phyloP scores from a whole-genome alignment of 2,888 invertebrate species.

The Cancer borealis region DNA sequence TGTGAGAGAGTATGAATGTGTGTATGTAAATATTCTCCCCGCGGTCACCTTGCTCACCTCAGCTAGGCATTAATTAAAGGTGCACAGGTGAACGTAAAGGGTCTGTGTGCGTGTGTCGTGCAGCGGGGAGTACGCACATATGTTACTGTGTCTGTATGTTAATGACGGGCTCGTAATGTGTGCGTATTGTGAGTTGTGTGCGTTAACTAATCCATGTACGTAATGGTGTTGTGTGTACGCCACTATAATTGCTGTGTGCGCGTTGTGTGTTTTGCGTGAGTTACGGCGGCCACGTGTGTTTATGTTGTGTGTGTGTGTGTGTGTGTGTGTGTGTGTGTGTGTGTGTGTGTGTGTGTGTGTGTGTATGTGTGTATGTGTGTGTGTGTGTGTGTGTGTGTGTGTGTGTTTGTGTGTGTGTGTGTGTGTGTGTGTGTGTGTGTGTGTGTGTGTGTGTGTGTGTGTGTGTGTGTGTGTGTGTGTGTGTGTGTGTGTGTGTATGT shows the following conservation, averaged over 20 bases:
- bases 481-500: not conserved
- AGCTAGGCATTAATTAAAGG: not conserved
- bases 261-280: no score
- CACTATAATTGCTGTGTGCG: no score
- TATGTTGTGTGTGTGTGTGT: not conserved
- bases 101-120: not conserved
- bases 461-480: not conserved
- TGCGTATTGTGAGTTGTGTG: constrained; percentile 14
- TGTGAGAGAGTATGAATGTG: no score
- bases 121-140: not conserved
- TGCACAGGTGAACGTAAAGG: not conserved
- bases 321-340: constrained; percentile 42
- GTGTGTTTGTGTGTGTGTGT: not conserved
- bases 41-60: constrained; percentile 8
- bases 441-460: constrained; percentile 41
- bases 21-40: not conserved
- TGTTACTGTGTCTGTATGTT: not conserved
- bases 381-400: not conserved
- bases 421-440: constrained; percentile 42
- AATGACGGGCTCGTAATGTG: constrained; percentile 6
- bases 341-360: constrained; percentile 42
- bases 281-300: no score
- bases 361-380: not conserved
- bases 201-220: not conserved
- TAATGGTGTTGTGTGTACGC: no score